A percentile compares a stretch with the other conserved stretches of the same genome.
Evolutionary conservation across 2,113 vertebrate species (phyloP).

Genomic region (Osmerus mordax): DNA sequence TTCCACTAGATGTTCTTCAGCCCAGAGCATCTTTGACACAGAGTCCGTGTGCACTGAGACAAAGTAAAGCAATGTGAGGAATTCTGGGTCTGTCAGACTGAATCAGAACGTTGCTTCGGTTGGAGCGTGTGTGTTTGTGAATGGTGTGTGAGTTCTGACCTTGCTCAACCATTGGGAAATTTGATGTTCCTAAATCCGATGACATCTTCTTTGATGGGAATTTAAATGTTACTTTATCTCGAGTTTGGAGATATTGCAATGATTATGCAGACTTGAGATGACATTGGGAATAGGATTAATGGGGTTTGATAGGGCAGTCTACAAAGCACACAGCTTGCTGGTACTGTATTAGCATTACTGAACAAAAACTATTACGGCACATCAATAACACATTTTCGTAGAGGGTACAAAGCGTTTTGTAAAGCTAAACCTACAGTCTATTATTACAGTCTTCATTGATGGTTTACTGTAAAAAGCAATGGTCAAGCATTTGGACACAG

Average conservation of each 20-base stretch:
- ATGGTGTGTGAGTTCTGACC: neutral
- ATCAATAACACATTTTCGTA: too few relatives aligned
- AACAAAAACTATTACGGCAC: neutral
- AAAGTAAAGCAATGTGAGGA: constrained; percentile 43
- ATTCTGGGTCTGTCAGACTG: constrained; percentile 33
- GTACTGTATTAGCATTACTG: neutral
- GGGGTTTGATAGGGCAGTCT: too few relatives aligned
- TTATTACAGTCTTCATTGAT: too few relatives aligned
- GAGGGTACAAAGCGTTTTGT: too few relatives aligned
- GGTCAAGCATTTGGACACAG: too few relatives aligned
- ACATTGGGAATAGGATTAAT: too few relatives aligned
- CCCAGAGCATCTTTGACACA: neutral
- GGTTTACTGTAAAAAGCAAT: too few relatives aligned
- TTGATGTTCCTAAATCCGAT: neutral
- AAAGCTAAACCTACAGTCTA: too few relatives aligned
- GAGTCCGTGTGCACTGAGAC: constrained; percentile 23
- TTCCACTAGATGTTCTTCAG: constrained; percentile 1
- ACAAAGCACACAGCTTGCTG: too few relatives aligned
- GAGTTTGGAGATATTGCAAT: too few relatives aligned
- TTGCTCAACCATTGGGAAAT: neutral
- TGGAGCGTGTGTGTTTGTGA: constrained; percentile 11
- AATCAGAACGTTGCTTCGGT: constrained; percentile 22
- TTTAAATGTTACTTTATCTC: too few relatives aligned
- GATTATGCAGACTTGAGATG: too few relatives aligned
- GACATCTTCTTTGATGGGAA: neutral